A percentile compares a stretch with the other conserved stretches of the same genome.
Conservation (phyloP, 2,113 vertebrate genomes). For the Alces alces region DNA sequence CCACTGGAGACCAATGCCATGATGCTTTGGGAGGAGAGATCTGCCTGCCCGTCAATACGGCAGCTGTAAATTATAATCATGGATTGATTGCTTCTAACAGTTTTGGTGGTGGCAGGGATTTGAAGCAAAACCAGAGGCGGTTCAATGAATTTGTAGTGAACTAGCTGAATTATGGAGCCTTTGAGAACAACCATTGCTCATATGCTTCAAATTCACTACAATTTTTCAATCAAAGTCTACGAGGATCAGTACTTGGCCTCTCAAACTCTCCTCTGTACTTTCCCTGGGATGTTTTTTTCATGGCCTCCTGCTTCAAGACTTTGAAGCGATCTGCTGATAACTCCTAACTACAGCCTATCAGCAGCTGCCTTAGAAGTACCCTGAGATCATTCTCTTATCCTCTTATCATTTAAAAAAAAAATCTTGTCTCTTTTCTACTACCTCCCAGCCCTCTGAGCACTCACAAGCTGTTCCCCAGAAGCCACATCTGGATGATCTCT, state of each 20-base stretch:
- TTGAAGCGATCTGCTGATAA: constrained; percentile 42
- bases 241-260: constrained; percentile 49
- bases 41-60: constrained; percentile 70
- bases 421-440: background rate
- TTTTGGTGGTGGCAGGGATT: constrained; percentile 59
- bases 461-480: background rate
- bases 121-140: constrained; percentile 66
- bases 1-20: constrained; percentile 66
- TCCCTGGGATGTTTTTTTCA: constrained; percentile 40
- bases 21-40: constrained; percentile 66
- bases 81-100: constrained; percentile 69
- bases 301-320: constrained; percentile 49
- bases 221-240: constrained; percentile 58
- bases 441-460: background rate
- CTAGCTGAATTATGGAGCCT: constrained; percentile 56
- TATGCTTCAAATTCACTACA: constrained; percentile 56
- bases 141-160: constrained; percentile 59
- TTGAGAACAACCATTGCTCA: constrained; percentile 59
- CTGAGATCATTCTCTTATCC: background rate
- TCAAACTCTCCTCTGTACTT: constrained; percentile 38
- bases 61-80: constrained; percentile 73
- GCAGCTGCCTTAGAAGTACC: constrained; percentile 38
- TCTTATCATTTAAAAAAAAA: background rate
- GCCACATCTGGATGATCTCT: background rate
- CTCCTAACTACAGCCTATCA: background rate